A percentile compares a stretch with the other conserved stretches of the same genome.
Evolutionary conservation across 2,797 vertebrate genomes (phyloP).

Genomic region (Mus caroli): DNA sequence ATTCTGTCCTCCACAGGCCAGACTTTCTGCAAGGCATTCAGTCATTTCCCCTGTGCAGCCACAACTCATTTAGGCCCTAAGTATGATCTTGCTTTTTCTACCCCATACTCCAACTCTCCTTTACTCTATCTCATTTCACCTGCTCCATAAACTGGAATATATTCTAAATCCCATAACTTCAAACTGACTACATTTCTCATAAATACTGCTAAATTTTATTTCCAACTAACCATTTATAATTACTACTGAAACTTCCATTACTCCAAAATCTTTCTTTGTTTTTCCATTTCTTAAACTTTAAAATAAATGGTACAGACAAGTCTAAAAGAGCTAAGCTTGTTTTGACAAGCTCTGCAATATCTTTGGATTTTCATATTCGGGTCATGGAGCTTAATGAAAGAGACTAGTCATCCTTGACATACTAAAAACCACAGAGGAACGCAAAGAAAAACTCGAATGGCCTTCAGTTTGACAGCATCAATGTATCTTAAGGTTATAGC

Average conservation of each 20-base stretch:
- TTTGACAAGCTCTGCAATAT: slow-evolving; percentile 72
- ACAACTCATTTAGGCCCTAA: not conserved
- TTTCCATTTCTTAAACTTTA: slow-evolving; percentile 63
- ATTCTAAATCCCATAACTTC: not conserved
- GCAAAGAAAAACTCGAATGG: slow-evolving; percentile 67
- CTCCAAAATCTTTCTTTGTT: slow-evolving; percentile 44
- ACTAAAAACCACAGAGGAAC: slow-evolving; percentile 73
- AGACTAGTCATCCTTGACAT: slow-evolving; percentile 80
- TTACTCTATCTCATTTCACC: not conserved
- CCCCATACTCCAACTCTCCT: not conserved
- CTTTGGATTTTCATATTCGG: slow-evolving; percentile 76
- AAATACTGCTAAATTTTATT: not conserved
- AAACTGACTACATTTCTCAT: slow-evolving; percentile 11
- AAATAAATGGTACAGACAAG: slow-evolving; percentile 60
- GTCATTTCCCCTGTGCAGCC: not conserved
- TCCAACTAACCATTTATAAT: slow-evolving; percentile 45
- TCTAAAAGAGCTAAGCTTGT: slow-evolving; percentile 65
- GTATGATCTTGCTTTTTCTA: not conserved
- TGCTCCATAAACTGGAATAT: not conserved
- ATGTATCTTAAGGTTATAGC: slow-evolving; percentile 74
- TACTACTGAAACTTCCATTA: not conserved
- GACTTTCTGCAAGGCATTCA: not conserved
- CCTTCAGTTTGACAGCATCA: slow-evolving; percentile 74
- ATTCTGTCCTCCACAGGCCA: not conserved
- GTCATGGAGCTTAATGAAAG: slow-evolving; percentile 77